Conservation (phyloP, 1,140 invertebrate species). For the Spodoptera litura region DNA sequence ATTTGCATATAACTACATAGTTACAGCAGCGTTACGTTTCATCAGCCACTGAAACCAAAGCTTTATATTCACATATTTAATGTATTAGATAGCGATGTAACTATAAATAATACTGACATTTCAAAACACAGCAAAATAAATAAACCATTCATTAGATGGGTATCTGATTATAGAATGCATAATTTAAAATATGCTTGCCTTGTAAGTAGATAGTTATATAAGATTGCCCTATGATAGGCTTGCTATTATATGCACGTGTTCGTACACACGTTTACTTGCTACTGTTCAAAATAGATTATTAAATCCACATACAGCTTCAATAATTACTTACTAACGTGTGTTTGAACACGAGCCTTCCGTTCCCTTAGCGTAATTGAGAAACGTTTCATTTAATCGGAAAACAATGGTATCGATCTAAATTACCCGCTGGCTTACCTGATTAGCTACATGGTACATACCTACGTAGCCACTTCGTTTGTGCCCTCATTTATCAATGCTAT, state of each 20-base stretch:
- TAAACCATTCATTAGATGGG: not conserved
- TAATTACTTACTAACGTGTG: slow-evolving; percentile 21
- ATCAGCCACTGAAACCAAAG: not conserved
- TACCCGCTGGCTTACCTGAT: slow-evolving; percentile 10
- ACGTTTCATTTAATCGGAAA: slow-evolving; percentile 7
- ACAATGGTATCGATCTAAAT: slow-evolving; percentile 26
- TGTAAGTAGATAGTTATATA: not conserved
- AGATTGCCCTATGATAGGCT: slow-evolving; percentile 4
- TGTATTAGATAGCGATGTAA: no score
- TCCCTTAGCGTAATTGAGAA: not conserved
- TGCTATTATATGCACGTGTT: slow-evolving; percentile 22
- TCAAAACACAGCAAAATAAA: not conserved
- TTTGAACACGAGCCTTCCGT: not conserved
- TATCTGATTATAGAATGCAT: no score
- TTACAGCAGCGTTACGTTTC: not conserved
- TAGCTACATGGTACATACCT: not conserved
- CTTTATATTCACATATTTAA: not conserved
- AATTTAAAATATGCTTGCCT: not conserved
- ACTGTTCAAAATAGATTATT: slow-evolving; percentile 31
- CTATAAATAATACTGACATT: not conserved
- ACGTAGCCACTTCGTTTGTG: not conserved
- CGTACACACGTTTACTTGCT: slow-evolving; percentile 1
- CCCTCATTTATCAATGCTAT: slow-evolving; percentile 32
- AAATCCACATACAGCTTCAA: slow-evolving; percentile 12
- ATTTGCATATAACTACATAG: slow-evolving; percentile 6